Conservation (phyloP, 2,888 invertebrate genomes). For the Zele albiditarsus region DNA sequence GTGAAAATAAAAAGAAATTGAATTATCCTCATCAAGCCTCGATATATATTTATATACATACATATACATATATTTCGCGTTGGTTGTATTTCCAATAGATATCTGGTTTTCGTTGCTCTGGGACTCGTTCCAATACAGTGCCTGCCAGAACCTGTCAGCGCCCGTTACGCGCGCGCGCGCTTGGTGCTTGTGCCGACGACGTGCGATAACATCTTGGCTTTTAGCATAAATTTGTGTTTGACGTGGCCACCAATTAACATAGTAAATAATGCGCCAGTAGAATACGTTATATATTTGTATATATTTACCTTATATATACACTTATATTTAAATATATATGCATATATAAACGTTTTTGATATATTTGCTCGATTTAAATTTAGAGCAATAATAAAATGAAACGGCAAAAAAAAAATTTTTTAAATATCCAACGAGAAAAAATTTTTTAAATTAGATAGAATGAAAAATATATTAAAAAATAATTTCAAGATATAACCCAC, state of each 20-base stretch:
- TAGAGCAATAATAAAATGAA: background rate
- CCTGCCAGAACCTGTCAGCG: constrained; percentile 57
- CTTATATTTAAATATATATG: background rate
- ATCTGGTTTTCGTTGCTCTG: constrained; percentile 14
- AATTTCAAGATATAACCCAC: background rate
- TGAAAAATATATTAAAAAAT: background rate
- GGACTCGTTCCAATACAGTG: constrained; percentile 17
- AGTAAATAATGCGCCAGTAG: constrained; percentile 62
- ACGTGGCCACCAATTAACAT: constrained; percentile 68
- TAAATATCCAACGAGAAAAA: background rate
- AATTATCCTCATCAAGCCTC: no score
- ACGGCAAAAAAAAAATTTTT: background rate
- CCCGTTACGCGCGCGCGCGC: constrained; percentile 47
- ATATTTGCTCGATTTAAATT: background rate
- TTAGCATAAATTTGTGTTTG: constrained; percentile 69
- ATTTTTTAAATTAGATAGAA: background rate
- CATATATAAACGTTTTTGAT: background rate
- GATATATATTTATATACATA: background rate
- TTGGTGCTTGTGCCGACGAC: constrained; percentile 30
- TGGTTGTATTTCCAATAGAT: constrained; percentile 6
- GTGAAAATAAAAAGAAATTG: no score
- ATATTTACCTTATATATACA: constrained; percentile 17
- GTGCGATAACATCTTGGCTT: constrained; percentile 64
- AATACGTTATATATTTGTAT: constrained; percentile 9
- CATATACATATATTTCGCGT: background rate